These are phyloP conservation scores for Agapornis roseicollis DNA, from an alignment of 2,113 vertebrate species.

Conservation along the genomic window DNA sequence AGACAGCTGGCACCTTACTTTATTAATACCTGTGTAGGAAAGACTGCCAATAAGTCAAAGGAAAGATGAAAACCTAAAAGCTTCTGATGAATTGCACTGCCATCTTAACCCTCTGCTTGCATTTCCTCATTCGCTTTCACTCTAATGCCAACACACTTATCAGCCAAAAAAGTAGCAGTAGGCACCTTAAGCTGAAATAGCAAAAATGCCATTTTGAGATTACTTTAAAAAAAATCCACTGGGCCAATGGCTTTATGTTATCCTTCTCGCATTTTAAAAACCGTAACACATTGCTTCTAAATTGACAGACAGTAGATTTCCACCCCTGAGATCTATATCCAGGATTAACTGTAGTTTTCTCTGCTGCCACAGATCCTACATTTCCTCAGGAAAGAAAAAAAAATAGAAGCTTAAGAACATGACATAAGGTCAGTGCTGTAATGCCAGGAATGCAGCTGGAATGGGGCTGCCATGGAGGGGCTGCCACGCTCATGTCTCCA, in stretches of 20 bases:
- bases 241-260: background rate
- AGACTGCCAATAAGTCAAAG: background rate
- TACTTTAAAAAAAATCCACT: background rate
- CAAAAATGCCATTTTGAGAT: background rate
- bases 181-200: background rate
- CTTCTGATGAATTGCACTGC: background rate
- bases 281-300: background rate
- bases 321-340: background rate
- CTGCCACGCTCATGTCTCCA: background rate
- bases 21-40: background rate
- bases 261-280: background rate
- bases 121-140: background rate
- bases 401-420: background rate
- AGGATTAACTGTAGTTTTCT: background rate
- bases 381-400: slow-evolving; percentile 13
- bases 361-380: background rate
- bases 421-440: slow-evolving; percentile 46
- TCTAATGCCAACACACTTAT: background rate
- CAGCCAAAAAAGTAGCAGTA: background rate
- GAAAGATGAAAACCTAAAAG: background rate
- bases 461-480: background rate
- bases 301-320: background rate
- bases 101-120: background rate
- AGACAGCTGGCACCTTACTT: background rate
- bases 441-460: slow-evolving; percentile 36